Evolutionary conservation across 2,113 vertebrate species (phyloP).

Genomic region (Seriola dumerili): DNA sequence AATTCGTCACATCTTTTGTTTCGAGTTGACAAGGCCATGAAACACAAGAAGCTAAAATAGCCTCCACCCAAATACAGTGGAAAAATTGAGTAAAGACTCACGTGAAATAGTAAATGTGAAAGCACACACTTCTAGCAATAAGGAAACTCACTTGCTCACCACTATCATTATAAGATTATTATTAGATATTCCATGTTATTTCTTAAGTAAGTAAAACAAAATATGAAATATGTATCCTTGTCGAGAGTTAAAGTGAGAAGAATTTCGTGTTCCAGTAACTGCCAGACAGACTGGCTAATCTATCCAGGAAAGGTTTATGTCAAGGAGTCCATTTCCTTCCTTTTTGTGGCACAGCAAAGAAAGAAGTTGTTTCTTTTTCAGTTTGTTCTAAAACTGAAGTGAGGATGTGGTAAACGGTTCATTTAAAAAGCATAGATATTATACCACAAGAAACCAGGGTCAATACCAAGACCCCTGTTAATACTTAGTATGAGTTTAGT

Average conservation of each 20-base stretch:
- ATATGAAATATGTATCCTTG: background rate
- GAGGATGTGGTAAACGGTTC: background rate
- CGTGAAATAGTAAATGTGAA: background rate
- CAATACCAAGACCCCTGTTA: background rate
- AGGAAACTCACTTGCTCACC: background rate
- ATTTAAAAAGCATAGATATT: background rate
- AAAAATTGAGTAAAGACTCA: background rate
- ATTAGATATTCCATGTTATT: background rate
- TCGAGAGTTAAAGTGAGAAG: background rate
- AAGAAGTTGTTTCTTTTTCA: background rate
- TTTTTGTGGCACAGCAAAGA: background rate
- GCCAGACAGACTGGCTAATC: background rate
- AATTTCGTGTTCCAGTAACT: background rate
- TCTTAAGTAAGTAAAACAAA: background rate
- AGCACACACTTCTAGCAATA: background rate
- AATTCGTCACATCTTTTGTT: background rate
- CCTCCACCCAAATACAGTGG: conserved; percentile 8
- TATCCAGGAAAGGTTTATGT: background rate
- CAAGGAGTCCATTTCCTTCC: background rate
- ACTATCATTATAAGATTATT: background rate
- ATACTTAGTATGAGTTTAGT: background rate
- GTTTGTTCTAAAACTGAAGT: background rate
- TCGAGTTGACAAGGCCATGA: background rate
- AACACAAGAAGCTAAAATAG: background rate
- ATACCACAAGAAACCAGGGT: background rate